Percentiles rank a stretch among this genome's conserved stretches.
Conservation (phyloP, 2,888 invertebrate genomes). For the Torymus auratus region DNA sequence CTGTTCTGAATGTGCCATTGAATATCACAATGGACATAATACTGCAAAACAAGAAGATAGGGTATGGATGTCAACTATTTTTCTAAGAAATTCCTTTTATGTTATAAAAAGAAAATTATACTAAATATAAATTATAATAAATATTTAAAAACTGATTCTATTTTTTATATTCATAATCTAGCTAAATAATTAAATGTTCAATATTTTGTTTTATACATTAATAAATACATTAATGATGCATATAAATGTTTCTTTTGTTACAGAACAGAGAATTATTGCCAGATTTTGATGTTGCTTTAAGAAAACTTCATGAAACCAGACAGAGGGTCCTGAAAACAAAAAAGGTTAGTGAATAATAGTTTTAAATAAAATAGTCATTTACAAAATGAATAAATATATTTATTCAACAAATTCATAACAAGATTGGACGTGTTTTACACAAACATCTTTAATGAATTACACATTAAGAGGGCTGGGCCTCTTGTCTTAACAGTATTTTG, state of each 20-base stretch:
- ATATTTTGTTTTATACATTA: too few species aligned
- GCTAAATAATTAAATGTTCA: too few species aligned
- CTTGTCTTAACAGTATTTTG: conserved; percentile 18
- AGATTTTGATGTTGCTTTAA: conserved; percentile 63
- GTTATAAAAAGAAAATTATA: conserved; percentile 1
- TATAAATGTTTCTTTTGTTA: conserved; percentile 57
- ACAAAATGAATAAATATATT: conserved; percentile 67
- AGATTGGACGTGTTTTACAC: conserved; percentile 35
- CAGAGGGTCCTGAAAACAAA: conserved; percentile 67
- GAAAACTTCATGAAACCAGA: conserved; percentile 66
- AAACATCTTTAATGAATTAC: conserved; percentile 25
- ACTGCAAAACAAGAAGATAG: conserved; percentile 66
- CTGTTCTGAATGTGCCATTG: conserved; percentile 77
- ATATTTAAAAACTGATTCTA: background rate
- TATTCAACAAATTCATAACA: conserved; percentile 65
- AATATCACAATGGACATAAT: conserved; percentile 73
- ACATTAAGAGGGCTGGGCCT: conserved; percentile 28
- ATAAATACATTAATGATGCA: too few species aligned
- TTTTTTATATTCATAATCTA: conserved; percentile 44
- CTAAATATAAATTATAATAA: background rate
- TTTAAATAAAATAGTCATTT: conserved; percentile 39
- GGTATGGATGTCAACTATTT: conserved; percentile 69
- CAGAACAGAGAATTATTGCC: conserved; percentile 69
- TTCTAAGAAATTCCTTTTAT: background rate
- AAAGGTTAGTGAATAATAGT: conserved; percentile 70